These are phyloP conservation scores for Cossypha caffra DNA, from an alignment of 2,797 vertebrate species.

Conservation along the genomic window DNA sequence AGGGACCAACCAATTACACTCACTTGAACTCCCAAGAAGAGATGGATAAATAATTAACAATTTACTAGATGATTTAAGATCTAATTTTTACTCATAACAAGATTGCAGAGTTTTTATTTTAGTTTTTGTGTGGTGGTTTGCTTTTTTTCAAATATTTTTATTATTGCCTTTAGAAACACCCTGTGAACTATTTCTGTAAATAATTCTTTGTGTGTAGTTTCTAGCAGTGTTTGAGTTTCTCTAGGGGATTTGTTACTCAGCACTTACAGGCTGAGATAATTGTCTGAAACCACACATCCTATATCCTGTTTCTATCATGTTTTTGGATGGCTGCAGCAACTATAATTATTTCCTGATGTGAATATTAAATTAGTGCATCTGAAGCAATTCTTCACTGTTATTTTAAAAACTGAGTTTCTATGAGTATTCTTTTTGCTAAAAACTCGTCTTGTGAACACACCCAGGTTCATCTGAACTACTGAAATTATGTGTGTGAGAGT, in stretches of 20 bases:
- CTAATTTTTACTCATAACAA: not conserved
- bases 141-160: not conserved
- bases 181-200: not conserved
- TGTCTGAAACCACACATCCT: not conserved
- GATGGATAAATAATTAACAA: constrained; percentile 15
- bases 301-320: not conserved
- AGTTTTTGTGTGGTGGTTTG: too few species aligned
- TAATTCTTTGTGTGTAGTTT: not conserved
- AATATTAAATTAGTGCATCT: not conserved
- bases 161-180: not conserved
- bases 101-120: not conserved
- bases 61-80: not conserved
- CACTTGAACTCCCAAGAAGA: not conserved
- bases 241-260: not conserved
- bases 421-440: not conserved
- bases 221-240: not conserved
- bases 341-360: not conserved
- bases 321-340: not conserved
- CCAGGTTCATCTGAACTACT: not conserved
- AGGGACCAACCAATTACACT: constrained; percentile 15
- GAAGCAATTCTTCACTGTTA: not conserved
- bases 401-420: not conserved
- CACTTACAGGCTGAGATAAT: not conserved
- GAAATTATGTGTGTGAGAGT: not conserved
- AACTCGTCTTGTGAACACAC: not conserved